A percentile compares a stretch with the other conserved stretches of the same genome.
Evolutionary conservation across 2,888 invertebrate species (phyloP).

Genomic region (Callimorpha dominula): DNA sequence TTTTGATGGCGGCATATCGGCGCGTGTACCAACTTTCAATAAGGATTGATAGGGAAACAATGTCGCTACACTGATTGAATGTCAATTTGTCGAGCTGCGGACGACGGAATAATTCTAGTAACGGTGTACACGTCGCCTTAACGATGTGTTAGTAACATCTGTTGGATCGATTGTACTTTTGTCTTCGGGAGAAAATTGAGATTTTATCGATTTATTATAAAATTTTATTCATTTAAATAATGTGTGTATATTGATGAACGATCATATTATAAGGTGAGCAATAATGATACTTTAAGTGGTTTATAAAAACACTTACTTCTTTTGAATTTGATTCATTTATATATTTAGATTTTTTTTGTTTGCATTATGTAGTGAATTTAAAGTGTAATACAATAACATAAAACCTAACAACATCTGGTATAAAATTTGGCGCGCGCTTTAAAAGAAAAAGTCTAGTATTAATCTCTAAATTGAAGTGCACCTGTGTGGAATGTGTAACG

Average conservation of each 20-base stretch:
- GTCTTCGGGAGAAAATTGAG: conserved; percentile 29
- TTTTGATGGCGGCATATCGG: conserved; percentile 84
- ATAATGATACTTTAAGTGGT: not conserved
- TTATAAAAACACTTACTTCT: too few relatives aligned
- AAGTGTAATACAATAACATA: not conserved
- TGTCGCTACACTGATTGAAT: conserved; percentile 85
- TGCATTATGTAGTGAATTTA: not conserved
- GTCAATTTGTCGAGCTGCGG: conserved; percentile 76
- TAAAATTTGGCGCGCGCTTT: conserved; percentile 27
- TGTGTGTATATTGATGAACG: not conserved
- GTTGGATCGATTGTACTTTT: conserved; percentile 44
- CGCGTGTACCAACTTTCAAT: conserved; percentile 82
- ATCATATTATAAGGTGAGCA: not conserved
- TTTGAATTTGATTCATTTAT: not conserved
- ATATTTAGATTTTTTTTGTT: not conserved
- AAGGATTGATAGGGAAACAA: conserved; percentile 86
- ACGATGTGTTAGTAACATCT: conserved; percentile 73
- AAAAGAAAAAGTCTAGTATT: conserved; percentile 49
- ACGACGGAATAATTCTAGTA: conserved; percentile 75
- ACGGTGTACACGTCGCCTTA: conserved; percentile 78
- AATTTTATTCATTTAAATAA: not conserved
- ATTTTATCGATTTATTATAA: not conserved
- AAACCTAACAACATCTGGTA: not conserved
- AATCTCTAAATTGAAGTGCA: conserved; percentile 50
- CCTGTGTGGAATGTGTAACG: conserved; percentile 54